phyloP scores from a whole-genome alignment of 1,140 invertebrate genomes.

The Rhagoletis pomonella region DNA sequence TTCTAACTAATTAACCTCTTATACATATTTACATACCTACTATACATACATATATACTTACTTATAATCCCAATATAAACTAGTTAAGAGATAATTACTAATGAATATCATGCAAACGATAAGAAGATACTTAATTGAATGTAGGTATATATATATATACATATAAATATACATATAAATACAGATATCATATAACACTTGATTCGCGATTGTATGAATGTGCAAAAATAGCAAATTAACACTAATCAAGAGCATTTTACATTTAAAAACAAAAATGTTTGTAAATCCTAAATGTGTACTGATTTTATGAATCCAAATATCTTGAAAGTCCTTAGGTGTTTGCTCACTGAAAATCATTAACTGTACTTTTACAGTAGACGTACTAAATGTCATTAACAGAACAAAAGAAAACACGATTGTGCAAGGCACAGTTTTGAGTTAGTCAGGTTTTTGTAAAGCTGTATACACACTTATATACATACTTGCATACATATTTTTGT shows the following conservation, averaged over 20 bases:
- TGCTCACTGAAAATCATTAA: not conserved
- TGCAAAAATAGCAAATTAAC: not conserved
- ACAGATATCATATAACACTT: conserved; percentile 25
- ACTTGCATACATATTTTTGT: too few relatives aligned
- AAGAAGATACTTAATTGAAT: conserved; percentile 1
- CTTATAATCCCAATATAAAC: not conserved
- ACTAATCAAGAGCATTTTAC: not conserved
- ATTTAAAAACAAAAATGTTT: not conserved
- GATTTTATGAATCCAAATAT: not conserved
- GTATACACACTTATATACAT: not conserved
- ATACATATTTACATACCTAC: conserved; percentile 30
- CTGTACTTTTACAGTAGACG: not conserved
- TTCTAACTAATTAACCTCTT: conserved; percentile 26
- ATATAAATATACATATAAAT: too few relatives aligned
- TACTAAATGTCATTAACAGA: too few relatives aligned
- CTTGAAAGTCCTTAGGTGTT: not conserved
- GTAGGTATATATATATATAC: conserved; percentile 5
- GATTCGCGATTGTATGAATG: conserved; percentile 2
- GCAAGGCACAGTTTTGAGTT: not conserved
- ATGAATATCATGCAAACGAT: conserved; percentile 12
- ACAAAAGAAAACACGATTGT: not conserved
- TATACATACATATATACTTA: not conserved
- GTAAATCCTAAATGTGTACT: conserved; percentile 29
- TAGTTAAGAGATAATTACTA: conserved; percentile 20
- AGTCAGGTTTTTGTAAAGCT: not conserved